These are phyloP conservation scores for Tenthredo amoena DNA, from an alignment of 2,888 invertebrate species.

Conservation along the genomic window DNA sequence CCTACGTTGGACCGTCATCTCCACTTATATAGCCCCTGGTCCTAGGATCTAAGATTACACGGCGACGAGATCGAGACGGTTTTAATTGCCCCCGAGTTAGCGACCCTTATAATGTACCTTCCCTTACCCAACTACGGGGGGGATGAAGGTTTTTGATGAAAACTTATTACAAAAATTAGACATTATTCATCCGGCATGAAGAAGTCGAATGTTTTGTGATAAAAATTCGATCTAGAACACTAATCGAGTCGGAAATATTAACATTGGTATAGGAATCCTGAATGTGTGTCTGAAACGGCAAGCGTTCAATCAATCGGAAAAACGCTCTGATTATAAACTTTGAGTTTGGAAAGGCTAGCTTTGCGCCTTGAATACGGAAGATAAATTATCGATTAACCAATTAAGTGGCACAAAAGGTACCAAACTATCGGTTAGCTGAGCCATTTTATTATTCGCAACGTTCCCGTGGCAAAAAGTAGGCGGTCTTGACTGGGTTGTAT, in stretches of 20 bases:
- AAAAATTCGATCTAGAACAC: neutral
- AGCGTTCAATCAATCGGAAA: neutral
- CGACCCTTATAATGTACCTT: constrained; percentile 29
- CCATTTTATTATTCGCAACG: constrained; percentile 40
- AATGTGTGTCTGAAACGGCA: neutral
- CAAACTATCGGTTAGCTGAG: constrained; percentile 14
- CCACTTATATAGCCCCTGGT: constrained; percentile 26
- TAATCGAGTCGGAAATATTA: neutral
- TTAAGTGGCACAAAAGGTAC: neutral
- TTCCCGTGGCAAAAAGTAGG: constrained; percentile 29
- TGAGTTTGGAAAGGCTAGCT: neutral
- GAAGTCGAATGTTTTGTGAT: neutral
- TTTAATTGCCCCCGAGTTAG: constrained; percentile 37
- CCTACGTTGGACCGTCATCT: constrained; percentile 33
- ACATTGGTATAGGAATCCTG: neutral
- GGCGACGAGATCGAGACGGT: constrained; percentile 33
- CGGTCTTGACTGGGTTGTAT: constrained; percentile 52
- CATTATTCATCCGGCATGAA: neutral
- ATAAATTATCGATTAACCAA: constrained; percentile 25
- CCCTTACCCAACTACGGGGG: neutral
- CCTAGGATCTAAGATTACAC: constrained; percentile 37
- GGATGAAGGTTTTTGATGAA: neutral
- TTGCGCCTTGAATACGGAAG: constrained; percentile 12
- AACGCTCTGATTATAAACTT: constrained; percentile 9
- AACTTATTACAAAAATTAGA: neutral